Base-by-base conservation (phyloP, 1,140 invertebrate species). In the Leptopilina boulardi region DNA sequence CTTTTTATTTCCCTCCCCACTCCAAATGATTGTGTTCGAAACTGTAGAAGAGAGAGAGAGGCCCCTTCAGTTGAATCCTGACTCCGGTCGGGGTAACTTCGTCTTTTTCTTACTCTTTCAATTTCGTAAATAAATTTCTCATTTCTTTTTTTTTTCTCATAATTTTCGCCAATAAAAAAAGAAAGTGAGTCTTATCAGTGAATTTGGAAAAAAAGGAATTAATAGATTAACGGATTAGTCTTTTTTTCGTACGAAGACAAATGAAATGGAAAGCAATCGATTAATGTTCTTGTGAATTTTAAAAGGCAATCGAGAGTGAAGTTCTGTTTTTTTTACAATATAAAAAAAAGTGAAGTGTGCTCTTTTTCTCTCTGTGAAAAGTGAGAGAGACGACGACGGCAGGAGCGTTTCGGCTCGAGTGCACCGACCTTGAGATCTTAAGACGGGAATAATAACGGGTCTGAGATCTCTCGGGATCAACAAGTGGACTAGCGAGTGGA, bases 11-110 rank as follows among this genome's bases (percentile, higher is more conserved):
- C 85, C 87, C 87, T 85, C 81, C 77, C 74, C 51, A 11, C 21
- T 21, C 44, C n/a, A n/a, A n/a, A n/a, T n/a, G n/a, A n/a, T n/a
- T n/a, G n/a, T n/a, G n/a, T n/a, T n/a, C n/a, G n/a, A 38, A 38
- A 6, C 34, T 38, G n/a, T n/a, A n/a, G n/a, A n/a, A n/a, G n/a
- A 38, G 5, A 8, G 34, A 38, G 34, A 38, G 34, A 38, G 34
- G 34, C 34, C 34, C 34, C 34, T 4, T 83, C 90, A 91, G 89
- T 91, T 90, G 82, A 84, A 85, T 85, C 86, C 87, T 89, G 89
- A 86, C 89, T 88, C 86, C 83, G 86, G 82, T 87, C 84, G 89
- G 79, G 87, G 83, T 82, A 82, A 86, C 86, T 87, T 88, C 83
- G 85, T 54, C 73, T 47, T n/a, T 47, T 47, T 47, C 13, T 42